These are phyloP conservation scores for Centroberyx gerrardi DNA, from an alignment of 2,797 vertebrate species.

Conservation along the genomic window DNA sequence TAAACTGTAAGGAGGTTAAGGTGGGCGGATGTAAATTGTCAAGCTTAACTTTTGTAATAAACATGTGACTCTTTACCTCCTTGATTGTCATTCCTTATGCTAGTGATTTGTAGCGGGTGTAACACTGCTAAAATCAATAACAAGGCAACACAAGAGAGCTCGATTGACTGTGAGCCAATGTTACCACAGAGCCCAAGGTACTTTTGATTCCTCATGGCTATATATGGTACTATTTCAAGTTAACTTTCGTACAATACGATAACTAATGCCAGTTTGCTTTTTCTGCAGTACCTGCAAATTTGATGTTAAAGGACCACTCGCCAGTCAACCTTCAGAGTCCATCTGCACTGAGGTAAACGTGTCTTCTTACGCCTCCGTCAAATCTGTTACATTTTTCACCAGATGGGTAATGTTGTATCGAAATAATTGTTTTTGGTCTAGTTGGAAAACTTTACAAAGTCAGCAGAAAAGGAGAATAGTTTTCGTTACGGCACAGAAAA, in stretches of 20 bases:
- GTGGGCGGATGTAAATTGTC: no score
- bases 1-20: no score
- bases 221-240: neutral
- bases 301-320: conserved; percentile 58
- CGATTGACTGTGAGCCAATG: conserved; percentile 76
- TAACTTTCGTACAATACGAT: neutral
- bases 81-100: no score
- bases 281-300: conserved; percentile 72
- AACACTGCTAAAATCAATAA: conserved; percentile 29
- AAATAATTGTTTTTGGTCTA: conserved; percentile 55
- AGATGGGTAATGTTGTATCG: neutral
- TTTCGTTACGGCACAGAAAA: conserved; percentile 70
- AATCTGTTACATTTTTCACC: neutral
- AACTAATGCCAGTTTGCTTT: conserved; percentile 13
- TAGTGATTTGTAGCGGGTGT: no score
- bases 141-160: conserved; percentile 44
- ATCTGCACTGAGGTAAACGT: conserved; percentile 80
- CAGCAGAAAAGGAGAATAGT: conserved; percentile 58
- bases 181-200: conserved; percentile 79
- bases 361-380: neutral
- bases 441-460: conserved; percentile 72
- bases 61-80: no score
- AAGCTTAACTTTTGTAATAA: no score
- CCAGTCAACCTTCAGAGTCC: conserved; percentile 68
- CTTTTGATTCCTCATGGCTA: neutral